Conservation (phyloP, 1,140 invertebrate genomes). For the Zaprionus taronus region DNA sequence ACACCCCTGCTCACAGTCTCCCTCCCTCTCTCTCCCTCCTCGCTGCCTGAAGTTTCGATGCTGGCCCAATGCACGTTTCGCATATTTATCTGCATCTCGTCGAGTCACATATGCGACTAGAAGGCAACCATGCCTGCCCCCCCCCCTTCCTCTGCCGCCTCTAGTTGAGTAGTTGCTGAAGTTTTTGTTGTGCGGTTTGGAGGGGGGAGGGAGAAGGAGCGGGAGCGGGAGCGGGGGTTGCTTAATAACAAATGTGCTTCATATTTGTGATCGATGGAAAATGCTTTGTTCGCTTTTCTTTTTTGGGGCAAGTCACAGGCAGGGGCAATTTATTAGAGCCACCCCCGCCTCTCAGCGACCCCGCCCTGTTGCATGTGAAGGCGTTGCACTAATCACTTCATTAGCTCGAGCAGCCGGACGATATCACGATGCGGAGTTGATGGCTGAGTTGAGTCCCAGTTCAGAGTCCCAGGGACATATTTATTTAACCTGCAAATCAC, state of each 20-base stretch:
- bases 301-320: constrained; percentile 35
- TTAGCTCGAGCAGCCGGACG: constrained; percentile 54
- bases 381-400: constrained; percentile 83
- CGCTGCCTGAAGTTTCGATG: neutral
- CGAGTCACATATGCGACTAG: constrained; percentile 68
- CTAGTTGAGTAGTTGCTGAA: constrained; percentile 45
- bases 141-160: neutral
- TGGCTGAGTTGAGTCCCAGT: neutral
- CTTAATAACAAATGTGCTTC: constrained; percentile 79
- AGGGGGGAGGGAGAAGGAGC: constrained; percentile 26
- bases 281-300: constrained; percentile 62
- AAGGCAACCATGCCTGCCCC: neutral
- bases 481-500: constrained; percentile 83
- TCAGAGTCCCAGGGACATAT: constrained; percentile 54
- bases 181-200: constrained; percentile 40
- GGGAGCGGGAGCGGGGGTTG: constrained; percentile 3
- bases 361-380: constrained; percentile 56
- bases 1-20: neutral
- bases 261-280: constrained; percentile 82
- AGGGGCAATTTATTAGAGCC: constrained; percentile 61
- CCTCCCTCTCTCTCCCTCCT: neutral
- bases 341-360: neutral
- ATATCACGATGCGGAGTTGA: neutral
- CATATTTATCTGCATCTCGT: constrained; percentile 81
- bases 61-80: constrained; percentile 69